phyloP scores from a whole-genome alignment of 2,888 invertebrate genomes.

The Blera fallax region DNA sequence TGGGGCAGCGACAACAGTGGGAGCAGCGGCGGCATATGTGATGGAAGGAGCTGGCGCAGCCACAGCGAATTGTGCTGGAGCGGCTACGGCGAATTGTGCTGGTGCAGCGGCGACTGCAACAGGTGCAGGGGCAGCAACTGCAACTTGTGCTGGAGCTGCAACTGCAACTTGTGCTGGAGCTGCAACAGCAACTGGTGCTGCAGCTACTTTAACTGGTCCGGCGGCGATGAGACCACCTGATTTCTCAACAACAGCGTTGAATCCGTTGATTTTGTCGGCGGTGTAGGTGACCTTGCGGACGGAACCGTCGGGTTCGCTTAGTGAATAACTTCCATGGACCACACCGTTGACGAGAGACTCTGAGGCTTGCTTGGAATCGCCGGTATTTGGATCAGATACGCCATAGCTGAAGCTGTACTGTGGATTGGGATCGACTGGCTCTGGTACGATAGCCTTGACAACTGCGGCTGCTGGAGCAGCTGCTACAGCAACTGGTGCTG shows the following conservation, averaged over 20 bases:
- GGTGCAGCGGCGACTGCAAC: constrained; percentile 37
- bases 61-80: constrained; percentile 60
- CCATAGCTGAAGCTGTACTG: constrained; percentile 87
- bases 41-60: constrained; percentile 47
- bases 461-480: constrained; percentile 75
- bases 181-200: constrained; percentile 35
- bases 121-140: constrained; percentile 75
- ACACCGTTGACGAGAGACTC: constrained; percentile 85
- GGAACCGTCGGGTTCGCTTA: constrained; percentile 86
- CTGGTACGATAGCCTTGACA: constrained; percentile 74
- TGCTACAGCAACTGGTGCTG: constrained; percentile 71
- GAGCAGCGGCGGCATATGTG: constrained; percentile 70
- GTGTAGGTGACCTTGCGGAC: constrained; percentile 86
- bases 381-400: constrained; percentile 86
- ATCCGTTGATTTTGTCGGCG: constrained; percentile 86
- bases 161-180: constrained; percentile 60
- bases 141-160: constrained; percentile 76
- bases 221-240: constrained; percentile 75
- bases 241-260: constrained; percentile 87
- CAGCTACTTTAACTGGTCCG: constrained; percentile 51
- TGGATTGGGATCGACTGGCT: constrained; percentile 81
- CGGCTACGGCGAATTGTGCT: constrained; percentile 60
- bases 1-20: constrained; percentile 73
- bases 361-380: constrained; percentile 83
- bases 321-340: constrained; percentile 86